Base-by-base conservation (phyloP, 2,113 vertebrate species). In the Baryphthengus martii region DNA sequence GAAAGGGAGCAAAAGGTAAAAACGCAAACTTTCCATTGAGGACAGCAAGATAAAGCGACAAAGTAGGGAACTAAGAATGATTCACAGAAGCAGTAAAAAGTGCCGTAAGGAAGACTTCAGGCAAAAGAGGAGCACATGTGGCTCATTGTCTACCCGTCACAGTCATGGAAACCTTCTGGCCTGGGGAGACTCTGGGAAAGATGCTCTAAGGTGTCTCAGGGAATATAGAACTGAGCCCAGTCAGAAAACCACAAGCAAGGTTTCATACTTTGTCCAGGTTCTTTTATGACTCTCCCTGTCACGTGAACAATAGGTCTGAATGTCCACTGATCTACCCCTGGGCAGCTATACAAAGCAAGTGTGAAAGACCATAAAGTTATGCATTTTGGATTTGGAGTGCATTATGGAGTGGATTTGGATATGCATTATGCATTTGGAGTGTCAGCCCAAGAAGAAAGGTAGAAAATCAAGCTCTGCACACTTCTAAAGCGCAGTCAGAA, bases 401-500 rank as follows among this genome's bases (percentile, higher is more conserved):
- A n/a, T n/a, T n/a, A n/a, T n/a, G n/a, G n/a, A n/a, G n/a, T n/a
- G n/a, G n/a, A n/a, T n/a, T n/a, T n/a, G n/a, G n/a, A n/a, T n/a
- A n/a, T n/a, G n/a, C n/a, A n/a, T n/a, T n/a, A n/a, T n/a, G n/a
- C n/a, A n/a, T n/a, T n/a, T n/a, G n/a, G n/a, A n/a, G n/a, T n/a
- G n/a, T 40, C n/a, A 47, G 18, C 31, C 25, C 0, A 1, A 73
- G 50, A 55, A 67, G 3, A 26, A 23, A 76, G 24, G n/a, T 33
- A 77, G 37, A 53, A 84, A 67, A 53, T 5, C 0, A 0, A n/a
- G 29, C 11, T 67, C 39, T 53, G 35, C 9, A 3, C 0, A 0
- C 18, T 81, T 31, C 68, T 52, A 3, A 59, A 28, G 11, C 13
- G 13, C 31, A 53, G 13, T 17, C 6, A 9, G 28, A 59, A 45